Evolutionary conservation across 2,888 invertebrate species (phyloP).

Genomic region (Scaptomyza polygonia): DNA sequence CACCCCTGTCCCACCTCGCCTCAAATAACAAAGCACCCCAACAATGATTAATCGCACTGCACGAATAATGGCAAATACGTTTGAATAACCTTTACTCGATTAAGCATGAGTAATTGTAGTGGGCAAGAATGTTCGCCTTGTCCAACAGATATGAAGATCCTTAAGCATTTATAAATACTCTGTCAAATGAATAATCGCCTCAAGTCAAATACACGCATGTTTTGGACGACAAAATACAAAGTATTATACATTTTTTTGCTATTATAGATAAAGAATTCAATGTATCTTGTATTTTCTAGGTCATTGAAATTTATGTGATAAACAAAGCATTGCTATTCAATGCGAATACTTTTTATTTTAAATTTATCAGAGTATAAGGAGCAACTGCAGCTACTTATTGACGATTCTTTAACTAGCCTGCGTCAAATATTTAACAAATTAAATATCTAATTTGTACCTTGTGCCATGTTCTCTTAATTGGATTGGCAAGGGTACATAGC

Average conservation of each 20-base stretch:
- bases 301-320: no score
- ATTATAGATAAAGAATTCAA: neutral
- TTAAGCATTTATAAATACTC: slow-evolving; percentile 2
- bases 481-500: slow-evolving; percentile 49
- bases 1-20: neutral
- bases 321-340: no score
- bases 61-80: slow-evolving; percentile 49
- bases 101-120: slow-evolving; percentile 24
- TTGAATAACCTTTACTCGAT: slow-evolving; percentile 56
- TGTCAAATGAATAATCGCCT: neutral
- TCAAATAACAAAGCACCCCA: slow-evolving; percentile 35
- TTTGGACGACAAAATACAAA: no score
- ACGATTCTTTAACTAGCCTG: neutral
- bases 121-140: slow-evolving; percentile 14
- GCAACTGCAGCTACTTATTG: neutral
- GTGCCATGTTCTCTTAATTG: slow-evolving; percentile 42
- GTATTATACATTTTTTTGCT: no score
- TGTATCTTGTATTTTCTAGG: no score
- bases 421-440: slow-evolving; percentile 27
- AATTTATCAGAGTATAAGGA: no score
- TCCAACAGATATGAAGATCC: slow-evolving; percentile 2
- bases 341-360: no score
- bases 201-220: no score
- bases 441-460: slow-evolving; percentile 36
- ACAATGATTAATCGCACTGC: slow-evolving; percentile 72